A percentile compares a stretch with the other conserved stretches of the same genome.
These are phyloP conservation scores for Mycalesis mineus DNA, from an alignment of 2,888 invertebrate genomes.

Conservation along the genomic window DNA sequence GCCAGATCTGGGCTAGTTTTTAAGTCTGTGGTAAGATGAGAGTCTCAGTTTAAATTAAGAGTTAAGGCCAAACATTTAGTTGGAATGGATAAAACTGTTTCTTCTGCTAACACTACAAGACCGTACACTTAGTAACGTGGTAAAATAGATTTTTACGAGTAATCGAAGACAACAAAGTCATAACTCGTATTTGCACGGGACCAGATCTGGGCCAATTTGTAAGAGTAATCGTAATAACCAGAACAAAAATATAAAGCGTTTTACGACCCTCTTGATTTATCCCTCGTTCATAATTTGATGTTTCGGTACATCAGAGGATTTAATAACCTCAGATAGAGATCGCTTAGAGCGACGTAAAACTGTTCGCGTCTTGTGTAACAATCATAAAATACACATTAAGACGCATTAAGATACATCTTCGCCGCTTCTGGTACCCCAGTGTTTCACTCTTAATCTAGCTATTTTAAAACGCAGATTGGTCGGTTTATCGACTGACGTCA, in stretches of 20 bases:
- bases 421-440: constrained; percentile 56
- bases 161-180: constrained; percentile 27
- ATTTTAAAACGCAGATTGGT: constrained; percentile 69
- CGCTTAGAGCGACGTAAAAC: constrained; percentile 72
- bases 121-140: constrained; percentile 22
- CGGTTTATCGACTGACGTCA: constrained; percentile 71
- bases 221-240: constrained; percentile 63
- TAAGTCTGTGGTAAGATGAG: too few relatives aligned
- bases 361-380: constrained; percentile 73
- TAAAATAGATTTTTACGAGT: constrained; percentile 28
- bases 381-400: constrained; percentile 78
- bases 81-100: constrained; percentile 11
- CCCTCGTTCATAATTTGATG: constrained; percentile 76
- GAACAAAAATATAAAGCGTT: constrained; percentile 73
- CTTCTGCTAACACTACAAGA: constrained; percentile 7
- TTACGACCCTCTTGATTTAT: constrained; percentile 76
- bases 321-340: constrained; percentile 74
- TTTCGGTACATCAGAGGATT: constrained; percentile 73
- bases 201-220: constrained; percentile 67
- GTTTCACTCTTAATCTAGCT: constrained; percentile 73
- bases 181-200: constrained; percentile 48
- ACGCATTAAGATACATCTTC: constrained; percentile 67
- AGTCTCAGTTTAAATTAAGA: constrained; percentile 4
- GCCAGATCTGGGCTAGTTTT: too few relatives aligned
- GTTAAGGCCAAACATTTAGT: constrained; percentile 3